These are phyloP conservation scores for Chelonoidis abingdonii DNA, from an alignment of 2,113 vertebrate genomes.

Conservation along the genomic window DNA sequence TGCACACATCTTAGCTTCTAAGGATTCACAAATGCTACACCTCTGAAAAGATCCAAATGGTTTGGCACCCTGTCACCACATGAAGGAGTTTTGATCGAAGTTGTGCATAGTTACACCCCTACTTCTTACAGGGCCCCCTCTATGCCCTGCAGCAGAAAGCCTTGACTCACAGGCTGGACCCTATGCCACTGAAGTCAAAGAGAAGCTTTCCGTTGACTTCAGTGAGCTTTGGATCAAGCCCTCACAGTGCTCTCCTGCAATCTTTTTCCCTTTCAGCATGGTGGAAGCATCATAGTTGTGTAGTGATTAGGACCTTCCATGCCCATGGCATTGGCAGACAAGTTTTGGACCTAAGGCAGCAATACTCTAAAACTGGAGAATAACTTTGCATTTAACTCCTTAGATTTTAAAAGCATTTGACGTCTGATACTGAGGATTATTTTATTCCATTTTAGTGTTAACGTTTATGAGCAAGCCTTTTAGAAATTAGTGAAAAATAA, in stretches of 20 bases:
- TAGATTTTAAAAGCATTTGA: background rate
- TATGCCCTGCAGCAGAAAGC: background rate
- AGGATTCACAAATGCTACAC: background rate
- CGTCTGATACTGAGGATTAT: background rate
- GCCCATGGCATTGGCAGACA: background rate
- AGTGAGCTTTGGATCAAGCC: background rate
- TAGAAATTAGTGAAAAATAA: background rate
- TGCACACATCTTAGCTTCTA: background rate
- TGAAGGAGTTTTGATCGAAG: background rate
- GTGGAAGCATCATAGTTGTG: too few relatives aligned
- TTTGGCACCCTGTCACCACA: background rate
- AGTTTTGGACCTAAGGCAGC: background rate
- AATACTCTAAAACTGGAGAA: background rate
- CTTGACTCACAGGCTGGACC: background rate
- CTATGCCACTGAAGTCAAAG: background rate
- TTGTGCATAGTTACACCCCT: background rate
- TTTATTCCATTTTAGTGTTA: background rate
- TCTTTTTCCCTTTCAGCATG: background rate
- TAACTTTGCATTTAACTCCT: background rate
- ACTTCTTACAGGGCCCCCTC: background rate
- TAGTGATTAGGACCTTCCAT: background rate
- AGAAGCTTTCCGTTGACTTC: background rate
- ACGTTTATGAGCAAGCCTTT: background rate
- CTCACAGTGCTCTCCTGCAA: background rate
- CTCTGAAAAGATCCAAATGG: background rate